Base-by-base conservation (phyloP, 2,113 vertebrate species). In the Embiotoca jacksoni region DNA sequence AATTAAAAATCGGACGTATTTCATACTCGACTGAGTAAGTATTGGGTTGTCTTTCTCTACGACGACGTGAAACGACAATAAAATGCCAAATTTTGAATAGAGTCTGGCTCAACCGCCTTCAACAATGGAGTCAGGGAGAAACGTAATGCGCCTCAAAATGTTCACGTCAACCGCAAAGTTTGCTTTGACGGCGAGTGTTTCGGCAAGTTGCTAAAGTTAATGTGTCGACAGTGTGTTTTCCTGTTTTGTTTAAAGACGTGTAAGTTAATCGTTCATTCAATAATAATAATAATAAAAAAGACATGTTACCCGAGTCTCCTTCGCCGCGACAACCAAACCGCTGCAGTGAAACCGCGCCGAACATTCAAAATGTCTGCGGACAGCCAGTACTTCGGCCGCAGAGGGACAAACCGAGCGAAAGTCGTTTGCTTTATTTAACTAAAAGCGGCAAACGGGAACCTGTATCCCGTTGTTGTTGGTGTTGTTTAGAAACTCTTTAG, bases 341-440 rank as follows among this genome's bases (percentile, higher is more conserved):
- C 10, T 16, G 2, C 53, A 16, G 39, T 8, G 9, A 37, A 78
- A 74, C 15, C 86, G 89, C 91, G 90, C 89, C 71, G 16, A 89
- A 78, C 59, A 65, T 93, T 93, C 83, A 94, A 93, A 92, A 3
- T 3, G 10, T 15, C 7, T 0, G 0, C 31, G 3, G 6, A 5
- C 14, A 2, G 0, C 5, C n/a, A 8, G 31, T 68, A 87, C 53
- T 59, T 89, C 0, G 0, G 31, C 82, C 16, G 50, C 62, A 5
- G 71, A 79, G 62, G 88, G n/a, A 87, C 92, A 89, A 81, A 89
- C 44, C 0, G 9, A 14, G 44, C 35, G 37, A 0, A 33, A 1
- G 7, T 46, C 16, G 31, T 31, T 77, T 7, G 30, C 11, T 23
- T 33, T 62, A 9, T 62, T 44, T 23, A 39, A 6, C 23, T 23